Evolutionary conservation across 1,140 invertebrate genomes (phyloP).

Genomic region (Delia radicum): DNA sequence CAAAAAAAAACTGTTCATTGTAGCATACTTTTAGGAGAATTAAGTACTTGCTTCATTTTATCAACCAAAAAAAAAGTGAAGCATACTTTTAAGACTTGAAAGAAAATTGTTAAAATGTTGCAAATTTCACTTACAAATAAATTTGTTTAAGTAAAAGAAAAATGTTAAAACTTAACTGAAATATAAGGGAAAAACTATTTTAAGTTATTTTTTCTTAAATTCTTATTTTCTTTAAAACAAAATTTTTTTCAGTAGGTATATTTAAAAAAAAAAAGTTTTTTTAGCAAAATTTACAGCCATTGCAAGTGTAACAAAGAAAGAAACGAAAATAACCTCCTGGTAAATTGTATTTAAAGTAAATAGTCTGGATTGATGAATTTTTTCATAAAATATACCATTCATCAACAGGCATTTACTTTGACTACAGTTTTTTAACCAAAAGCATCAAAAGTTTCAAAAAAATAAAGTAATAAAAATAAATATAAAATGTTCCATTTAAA

Average conservation of each 20-base stretch:
- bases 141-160: background rate
- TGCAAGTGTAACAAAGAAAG: background rate
- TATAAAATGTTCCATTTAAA: constrained; percentile 22
- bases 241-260: background rate
- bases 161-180: background rate
- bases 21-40: too few species aligned
- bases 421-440: constrained; percentile 51
- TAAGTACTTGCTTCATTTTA: too few species aligned
- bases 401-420: constrained; percentile 57
- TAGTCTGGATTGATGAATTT: constrained; percentile 55
- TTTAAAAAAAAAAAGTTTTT: background rate
- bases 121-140: background rate
- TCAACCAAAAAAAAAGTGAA: too few species aligned
- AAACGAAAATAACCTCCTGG: constrained; percentile 24
- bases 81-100: too few species aligned
- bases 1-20: background rate
- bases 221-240: background rate
- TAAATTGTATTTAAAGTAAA: constrained; percentile 56
- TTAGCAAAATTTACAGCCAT: constrained; percentile 12
- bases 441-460: constrained; percentile 36
- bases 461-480: background rate
- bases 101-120: background rate
- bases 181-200: background rate
- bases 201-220: background rate
- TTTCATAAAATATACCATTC: constrained; percentile 42